A percentile compares a stretch with the other conserved stretches of the same genome.
Evolutionary conservation across 1,140 invertebrate species (phyloP).

Genomic region (Scaptomyza graminum): DNA sequence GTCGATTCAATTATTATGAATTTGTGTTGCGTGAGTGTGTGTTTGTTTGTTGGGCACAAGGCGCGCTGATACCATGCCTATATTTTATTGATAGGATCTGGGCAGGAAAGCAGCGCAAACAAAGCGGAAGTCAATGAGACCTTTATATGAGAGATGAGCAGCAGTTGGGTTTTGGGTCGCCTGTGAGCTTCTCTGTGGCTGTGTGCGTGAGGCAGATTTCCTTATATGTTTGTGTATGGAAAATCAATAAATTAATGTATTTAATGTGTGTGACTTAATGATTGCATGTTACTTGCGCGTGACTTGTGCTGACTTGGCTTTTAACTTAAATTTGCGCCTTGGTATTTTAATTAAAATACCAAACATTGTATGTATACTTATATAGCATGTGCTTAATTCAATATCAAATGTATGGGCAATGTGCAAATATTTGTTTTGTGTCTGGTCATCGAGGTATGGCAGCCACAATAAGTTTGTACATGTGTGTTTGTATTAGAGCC

Average conservation of each 20-base stretch:
- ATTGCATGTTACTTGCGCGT: conserved; percentile 71
- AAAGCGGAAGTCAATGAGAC: conserved; percentile 40
- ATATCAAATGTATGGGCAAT: conserved; percentile 3
- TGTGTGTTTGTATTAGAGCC: conserved; percentile 25
- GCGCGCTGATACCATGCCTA: conserved; percentile 27
- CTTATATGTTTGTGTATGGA: conserved; percentile 42
- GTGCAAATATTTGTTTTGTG: conserved; percentile 44
- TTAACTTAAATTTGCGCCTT: conserved; percentile 48
- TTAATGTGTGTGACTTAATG: conserved; percentile 70
- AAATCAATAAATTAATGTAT: conserved; percentile 78
- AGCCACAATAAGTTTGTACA: conserved; percentile 18
- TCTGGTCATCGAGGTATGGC: conserved; percentile 6
- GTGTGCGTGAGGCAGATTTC: conserved; percentile 24
- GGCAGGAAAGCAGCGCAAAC: conserved; percentile 19
- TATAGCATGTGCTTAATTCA: not conserved
- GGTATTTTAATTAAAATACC: conserved; percentile 72
- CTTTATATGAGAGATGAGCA: conserved; percentile 3
- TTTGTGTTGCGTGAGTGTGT: conserved; percentile 34
- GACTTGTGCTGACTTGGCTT: conserved; percentile 42
- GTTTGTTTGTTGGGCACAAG: conserved; percentile 2
- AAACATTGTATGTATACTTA: too few species aligned
- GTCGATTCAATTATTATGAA: conserved; percentile 60
- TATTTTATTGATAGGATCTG: conserved; percentile 47
- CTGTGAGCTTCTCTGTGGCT: not conserved
- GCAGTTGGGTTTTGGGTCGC: not conserved